Evolutionary conservation across 2,888 invertebrate genomes (phyloP), one percentile per base, ranked within the genome.

Genomic region (Dermolepida albohirtum): DNA sequence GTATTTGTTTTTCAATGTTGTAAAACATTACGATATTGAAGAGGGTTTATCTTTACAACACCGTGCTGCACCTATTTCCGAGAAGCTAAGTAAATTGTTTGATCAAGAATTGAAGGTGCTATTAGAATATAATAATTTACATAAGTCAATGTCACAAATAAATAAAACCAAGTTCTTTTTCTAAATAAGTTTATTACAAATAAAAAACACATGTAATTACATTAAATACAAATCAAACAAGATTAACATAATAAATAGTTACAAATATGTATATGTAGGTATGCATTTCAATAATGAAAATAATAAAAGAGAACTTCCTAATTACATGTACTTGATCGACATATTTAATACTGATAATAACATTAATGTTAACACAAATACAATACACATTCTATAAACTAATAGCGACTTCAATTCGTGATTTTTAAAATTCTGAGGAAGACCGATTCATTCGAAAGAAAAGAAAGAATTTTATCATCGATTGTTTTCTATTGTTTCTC

Each of bases 331-430:
- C 44, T 44, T 55, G 49, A 12, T 40, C 41, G 59, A 59, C 50
- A 51, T 40, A 62, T 64, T 66, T 51, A 72, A 71, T 71, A 72
- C 64, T 70, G 69, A 68, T 67, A 55, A 67, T 55, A 66, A 63
- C 64, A 63, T 54, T 70, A 59, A 66, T 66, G 66, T 66, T 68
- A 69, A 72, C 39, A 67, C 59, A 70, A 71, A 62, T 44, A 57
- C 51, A 67, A 47, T 63, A 69, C 59, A 70, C 40, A 66, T 39
- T 52, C 70, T 67, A 73, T 66, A 73, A 72, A 75, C 78, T 77
- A 79, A 78, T 78, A 77, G 77, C 77, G 75, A 75, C 78, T 79
- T 80, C 80, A 80, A 80, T 79, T 80, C 78, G 70, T 59, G 65
- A 66, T 66, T 57, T 41, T 29, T 29, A 62, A 77, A 76, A 78